Evolutionary conservation across 2,113 vertebrate genomes (phyloP), one percentile per base, ranked within the genome.

Genomic region (Amblyopsis rosae): DNA sequence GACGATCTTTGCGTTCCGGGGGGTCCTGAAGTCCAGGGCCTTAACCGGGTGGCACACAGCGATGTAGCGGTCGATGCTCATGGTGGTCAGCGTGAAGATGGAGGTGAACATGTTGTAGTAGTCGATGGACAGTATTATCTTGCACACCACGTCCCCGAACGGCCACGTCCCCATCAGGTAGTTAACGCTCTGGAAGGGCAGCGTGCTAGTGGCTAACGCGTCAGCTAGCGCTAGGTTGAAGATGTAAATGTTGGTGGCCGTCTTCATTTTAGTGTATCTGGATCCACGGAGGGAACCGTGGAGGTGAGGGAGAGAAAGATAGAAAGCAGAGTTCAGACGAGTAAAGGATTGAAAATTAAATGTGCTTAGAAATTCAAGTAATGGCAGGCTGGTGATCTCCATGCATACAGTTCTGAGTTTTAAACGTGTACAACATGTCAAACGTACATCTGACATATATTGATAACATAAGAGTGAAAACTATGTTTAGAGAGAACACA

Each of bases 81-180:
- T 99, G 65, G 97, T 99, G 73, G 97, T 98, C 77, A 99, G 94
- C 0, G 98, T 99, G 83, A 99, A 99, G 85, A 99, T 99, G 68
- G 97, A 99, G 69, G 96, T 99, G 91, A 99, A 99, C 98, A 99
- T 99, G 78, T 99, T 99, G 86, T 99, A 99, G 87, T 99, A 99
- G 88, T 99, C 98, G 54, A 99, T 99, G 75, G 97, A 98, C 88
- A 98, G 95, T 59, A 96, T 94, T 0, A 98, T 94, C 90, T 99
- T 99, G 87, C 98, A 99, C 57, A 99, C 90, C 12, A 94, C 82
- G 59, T 95, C 95, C 11, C 97, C 98, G 1, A 99, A 99, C 0
- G 96, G 96, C 98, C 98, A 99, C 0, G 96, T 97, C 35, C 96
- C 97, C 96, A 99, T 96, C 85, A 99, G 88, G 86, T 98, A 98